Percentiles rank a stretch among this genome's conserved stretches.
These are phyloP conservation scores for Pocillopora meandrina DNA, from an alignment of 92 coral and sea anemone species.

Conservation along the genomic window DNA sequence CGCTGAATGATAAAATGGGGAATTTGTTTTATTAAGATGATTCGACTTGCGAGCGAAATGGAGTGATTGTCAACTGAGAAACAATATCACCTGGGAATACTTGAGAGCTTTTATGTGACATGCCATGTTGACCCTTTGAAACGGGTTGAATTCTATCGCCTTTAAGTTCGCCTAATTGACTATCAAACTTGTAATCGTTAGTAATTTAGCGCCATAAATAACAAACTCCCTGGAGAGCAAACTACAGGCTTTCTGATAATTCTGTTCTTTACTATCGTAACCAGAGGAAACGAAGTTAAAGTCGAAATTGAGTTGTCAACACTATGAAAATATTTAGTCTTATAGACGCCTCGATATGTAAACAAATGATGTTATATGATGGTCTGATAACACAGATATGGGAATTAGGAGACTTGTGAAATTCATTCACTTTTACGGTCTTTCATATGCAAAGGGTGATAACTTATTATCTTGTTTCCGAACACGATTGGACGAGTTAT, in stretches of 20 bases:
- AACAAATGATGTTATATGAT: slow-evolving; percentile 4
- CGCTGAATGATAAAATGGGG: not conserved
- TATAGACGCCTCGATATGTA: slow-evolving; percentile 11
- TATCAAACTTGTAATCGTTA: not conserved
- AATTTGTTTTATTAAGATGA: not conserved
- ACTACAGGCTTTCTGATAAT: not conserved
- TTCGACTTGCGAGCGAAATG: slow-evolving; percentile 6
- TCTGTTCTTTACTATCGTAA: not conserved
- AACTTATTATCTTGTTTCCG: not conserved
- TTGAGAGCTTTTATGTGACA: slow-evolving; percentile 32
- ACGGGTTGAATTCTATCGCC: slow-evolving; percentile 2
- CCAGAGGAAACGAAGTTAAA: not conserved
- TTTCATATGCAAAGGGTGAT: not conserved
- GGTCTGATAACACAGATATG: slow-evolving; percentile 18
- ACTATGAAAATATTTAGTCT: slow-evolving; percentile 10
- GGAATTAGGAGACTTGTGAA: not conserved
- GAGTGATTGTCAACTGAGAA: slow-evolving; percentile 1
- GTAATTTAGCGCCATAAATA: not conserved
- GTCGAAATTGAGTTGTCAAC: slow-evolving; percentile 23
- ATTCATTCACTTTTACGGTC: not conserved
- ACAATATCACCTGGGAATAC: slow-evolving; percentile 28
- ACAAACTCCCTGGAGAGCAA: not conserved
- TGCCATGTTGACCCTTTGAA: slow-evolving; percentile 25
- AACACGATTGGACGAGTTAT: not conserved
- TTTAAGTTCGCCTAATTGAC: not conserved